Base-by-base conservation (phyloP, 2,797 vertebrate species). In the Poeciliopsis paucimaculata region DNA sequence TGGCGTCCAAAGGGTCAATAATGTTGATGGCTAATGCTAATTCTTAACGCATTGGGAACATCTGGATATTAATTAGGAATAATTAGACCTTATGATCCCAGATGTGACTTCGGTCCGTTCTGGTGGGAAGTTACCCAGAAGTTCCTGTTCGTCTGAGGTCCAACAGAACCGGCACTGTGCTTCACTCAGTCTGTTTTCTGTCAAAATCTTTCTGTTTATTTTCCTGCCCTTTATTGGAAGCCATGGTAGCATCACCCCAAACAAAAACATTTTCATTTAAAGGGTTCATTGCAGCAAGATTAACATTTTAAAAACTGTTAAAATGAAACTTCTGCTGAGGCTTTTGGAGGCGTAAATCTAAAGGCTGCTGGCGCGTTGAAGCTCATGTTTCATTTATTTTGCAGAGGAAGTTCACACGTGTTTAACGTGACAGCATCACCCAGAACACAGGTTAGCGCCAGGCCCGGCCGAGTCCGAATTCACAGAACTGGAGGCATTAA, bases 401-500 rank as follows among this genome's bases (percentile, higher is more conserved):
- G 26, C 66, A n/a, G 66, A 26, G 66, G 10, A n/a, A 15, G 5
- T 70, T 70, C 66, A 68, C 66, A 68, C 66, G 39, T 26, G n/a
- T 71, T 71, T 45, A 71, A 71, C 15, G 12, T 43, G 68, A 70
- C 39, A 12, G 68, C 15, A 26, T 70, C 39, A 70, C 41, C 64
- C 66, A 70, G 66, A 70, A 70, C 66, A 70, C 66, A 43, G 39
- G 66, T 43, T 70, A n/a, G 66, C 39, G 23, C 64, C 64, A 5
- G 64, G 36, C 64, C 64, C 20, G 36, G 11, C 64, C 10, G 20
- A 23, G 64, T 70, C 68, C 26, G 41, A 45, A 71, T 10, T 28
- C 68, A 46, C 68, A 28, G 41, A 45, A 28, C 68, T 28, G 13
- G 41, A 46, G 41, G n/a, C 41, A 46, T 45, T 46, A 71, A 71